Base-by-base conservation (phyloP, 2,888 invertebrate species). In the Apomyelois bistriatella region DNA sequence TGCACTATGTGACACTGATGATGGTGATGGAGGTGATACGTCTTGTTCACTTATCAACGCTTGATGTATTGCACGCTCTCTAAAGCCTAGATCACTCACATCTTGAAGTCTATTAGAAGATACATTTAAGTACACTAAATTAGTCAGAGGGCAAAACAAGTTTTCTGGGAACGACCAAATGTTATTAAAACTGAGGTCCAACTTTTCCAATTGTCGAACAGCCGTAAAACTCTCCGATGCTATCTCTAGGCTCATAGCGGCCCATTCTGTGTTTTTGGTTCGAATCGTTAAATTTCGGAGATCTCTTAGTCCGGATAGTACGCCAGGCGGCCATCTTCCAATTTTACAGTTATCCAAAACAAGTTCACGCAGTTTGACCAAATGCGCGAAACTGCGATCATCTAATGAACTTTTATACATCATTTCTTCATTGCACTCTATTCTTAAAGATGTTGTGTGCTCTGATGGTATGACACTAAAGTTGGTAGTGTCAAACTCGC, bases 81-180 rank as follows among this genome's bases (percentile, higher is more conserved):
- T 91, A 76, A 97, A 97, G 37, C 96, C 96, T 66, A 97, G 91
- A 80, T 97, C 96, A 73, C 94, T 94, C 42, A 97, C 94, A 76
- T 97, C 97, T 87, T 97, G 97, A 59, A 98, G 89, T 61, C 96
- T 93, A 82, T 98, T 98, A 68, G 94, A 94, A 60, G 97, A 97
- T 66, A 97, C 94, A 79, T 98, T 98, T 63, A 98, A 87, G 60
- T 93, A 92, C 57, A 95, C 94, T 67, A 97, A 90, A 73, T 95
- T 96, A 37, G 94, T 94, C 65, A 97, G 82, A 3, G 95, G 93
- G 74, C 97, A 97, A 84, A 97, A 97, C 59, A 96, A 91, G 72
- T 94, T 94, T 70, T 95, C 95, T 17, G 97, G 96, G 77, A 97
- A 93, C 52, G 95, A 95, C 96, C 96, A 96, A 75, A 97, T 96